Percentiles rank a stretch among this genome's conserved stretches.
Conservation (phyloP, 2,113 vertebrate genomes). For the Chunga burmeisteri region DNA sequence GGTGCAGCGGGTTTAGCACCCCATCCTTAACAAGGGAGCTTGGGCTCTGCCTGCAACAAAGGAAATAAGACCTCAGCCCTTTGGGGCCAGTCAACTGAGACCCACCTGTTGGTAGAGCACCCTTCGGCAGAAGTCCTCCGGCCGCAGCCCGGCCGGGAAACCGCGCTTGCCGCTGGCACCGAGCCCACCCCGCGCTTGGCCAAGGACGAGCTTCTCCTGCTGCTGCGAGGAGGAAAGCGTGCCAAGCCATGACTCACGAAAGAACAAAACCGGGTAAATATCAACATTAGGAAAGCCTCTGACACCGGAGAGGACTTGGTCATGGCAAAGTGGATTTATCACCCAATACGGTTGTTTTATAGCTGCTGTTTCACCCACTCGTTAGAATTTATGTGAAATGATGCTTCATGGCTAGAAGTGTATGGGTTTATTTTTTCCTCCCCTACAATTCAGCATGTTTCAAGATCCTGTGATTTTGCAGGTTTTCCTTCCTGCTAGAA, state of each 20-base stretch:
- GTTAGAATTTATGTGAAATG: neutral
- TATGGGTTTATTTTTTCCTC: fast-evolving
- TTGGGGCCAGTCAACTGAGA: neutral
- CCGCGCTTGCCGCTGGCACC: fast-evolving
- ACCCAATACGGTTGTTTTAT: neutral
- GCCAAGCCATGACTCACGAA: neutral
- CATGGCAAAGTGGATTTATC: neutral
- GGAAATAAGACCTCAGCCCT: neutral
- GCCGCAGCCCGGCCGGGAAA: neutral
- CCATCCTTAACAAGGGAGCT: neutral
- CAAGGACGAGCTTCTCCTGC: neutral
- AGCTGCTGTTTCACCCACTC: neutral
- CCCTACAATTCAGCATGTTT: neutral
- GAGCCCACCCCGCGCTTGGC: neutral
- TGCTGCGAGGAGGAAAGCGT: fast-evolving
- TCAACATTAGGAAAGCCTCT: neutral
- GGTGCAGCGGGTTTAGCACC: neutral
- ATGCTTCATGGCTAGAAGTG: neutral
- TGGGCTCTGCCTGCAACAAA: neutral
- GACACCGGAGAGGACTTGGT: neutral
- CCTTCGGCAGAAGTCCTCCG: neutral
- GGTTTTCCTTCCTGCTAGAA: neutral
- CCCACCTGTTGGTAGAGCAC: neutral
- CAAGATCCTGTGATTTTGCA: neutral
- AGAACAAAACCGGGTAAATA: neutral